Percentiles rank a stretch among this genome's conserved stretches.
phyloP scores from a whole-genome alignment of 2,888 invertebrate species.

The Trachelus tabidus region DNA sequence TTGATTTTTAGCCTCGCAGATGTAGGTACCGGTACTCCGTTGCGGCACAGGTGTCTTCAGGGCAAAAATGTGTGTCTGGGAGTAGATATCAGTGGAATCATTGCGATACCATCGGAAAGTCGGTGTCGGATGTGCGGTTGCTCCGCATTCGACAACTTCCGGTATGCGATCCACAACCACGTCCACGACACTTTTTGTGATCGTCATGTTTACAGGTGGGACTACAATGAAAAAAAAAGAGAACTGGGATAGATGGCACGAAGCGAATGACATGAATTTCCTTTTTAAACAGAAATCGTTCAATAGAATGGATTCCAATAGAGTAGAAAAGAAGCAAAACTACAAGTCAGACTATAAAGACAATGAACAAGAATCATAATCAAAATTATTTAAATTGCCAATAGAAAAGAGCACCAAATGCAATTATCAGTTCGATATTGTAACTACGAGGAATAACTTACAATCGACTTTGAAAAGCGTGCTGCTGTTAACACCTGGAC shows the following conservation, averaged over 20 bases:
- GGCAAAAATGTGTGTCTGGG: conserved; percentile 68
- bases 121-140: conserved; percentile 78
- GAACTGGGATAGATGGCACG: background rate
- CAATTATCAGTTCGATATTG: no score
- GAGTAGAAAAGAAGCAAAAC: no score
- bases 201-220: conserved; percentile 87
- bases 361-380: no score
- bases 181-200: conserved; percentile 70
- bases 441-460: conserved; percentile 68
- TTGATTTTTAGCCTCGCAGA: conserved; percentile 82
- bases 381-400: no score
- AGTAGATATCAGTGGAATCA: conserved; percentile 68
- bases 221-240: conserved; percentile 66
- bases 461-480: conserved; percentile 91
- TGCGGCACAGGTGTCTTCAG: conserved; percentile 77
- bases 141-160: conserved; percentile 70
- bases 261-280: background rate
- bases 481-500: conserved; percentile 83
- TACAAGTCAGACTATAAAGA: no score
- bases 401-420: no score
- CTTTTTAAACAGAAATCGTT: no score
- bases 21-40: conserved; percentile 80
- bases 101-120: conserved; percentile 80
- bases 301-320: no score
- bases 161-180: conserved; percentile 71